Evolutionary conservation across 2,888 invertebrate species (phyloP), one percentile per base, ranked within the genome.

Genomic region (Ethmia dodecea): DNA sequence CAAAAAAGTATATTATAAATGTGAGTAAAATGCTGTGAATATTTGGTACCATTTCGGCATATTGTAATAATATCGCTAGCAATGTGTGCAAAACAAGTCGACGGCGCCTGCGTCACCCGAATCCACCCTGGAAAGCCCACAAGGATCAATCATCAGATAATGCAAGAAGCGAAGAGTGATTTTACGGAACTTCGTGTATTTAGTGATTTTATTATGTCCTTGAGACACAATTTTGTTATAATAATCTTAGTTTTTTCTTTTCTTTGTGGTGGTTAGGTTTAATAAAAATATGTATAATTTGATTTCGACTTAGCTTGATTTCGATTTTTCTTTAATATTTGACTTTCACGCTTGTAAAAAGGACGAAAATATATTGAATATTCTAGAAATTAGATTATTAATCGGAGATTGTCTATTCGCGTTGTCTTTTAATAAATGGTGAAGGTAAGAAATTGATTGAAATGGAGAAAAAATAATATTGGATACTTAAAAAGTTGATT

Each of bases 21-120:
- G 16, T 22, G 30, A 16, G 13, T 25, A 11, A 2, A 5, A 28
- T 15, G 8, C 8, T 31, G 5, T 11, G 3, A 15, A 12, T n/a
- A 26, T 34, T n/a, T 31, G 49, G 47, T 51, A 41, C 63, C 72
- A 71, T 81, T 80, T 67, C 69, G 73, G 62, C 71, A 47, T 73
- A 64, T 52, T n/a, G n/a, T 52, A 60, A 52, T 59, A 52, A 66
- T 75, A 78, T 75, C 71, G 69, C 77, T 78, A 81, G 80, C 81
- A 79, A 81, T 83, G 84, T 84, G 84, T 83, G 84, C 83, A 80
- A 80, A 75, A 65, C 62, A 69, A 69, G 74, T 67, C 64, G 50
- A 47, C 62, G 64, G 60, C 65, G 71, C 52, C 48, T 64, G 65
- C 55, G 71, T 75, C 76, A 79, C 83, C 80, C 83, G 81, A 83